Conservation (phyloP, 2,888 invertebrate species). For the Cheilosia soror region DNA sequence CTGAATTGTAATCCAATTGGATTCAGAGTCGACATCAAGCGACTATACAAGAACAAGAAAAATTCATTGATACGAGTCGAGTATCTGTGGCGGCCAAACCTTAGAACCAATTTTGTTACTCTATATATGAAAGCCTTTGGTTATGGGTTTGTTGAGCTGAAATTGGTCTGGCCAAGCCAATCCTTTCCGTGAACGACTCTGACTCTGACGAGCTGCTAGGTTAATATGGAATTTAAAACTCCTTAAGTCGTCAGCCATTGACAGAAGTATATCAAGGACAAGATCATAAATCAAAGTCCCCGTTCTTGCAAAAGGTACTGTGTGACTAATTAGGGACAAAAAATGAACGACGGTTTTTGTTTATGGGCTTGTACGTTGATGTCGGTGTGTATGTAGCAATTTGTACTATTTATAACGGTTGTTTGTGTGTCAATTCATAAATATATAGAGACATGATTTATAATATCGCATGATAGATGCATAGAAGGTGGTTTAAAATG, state of each 20-base stretch:
- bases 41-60: neutral
- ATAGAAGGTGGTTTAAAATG: slow-evolving; percentile 32
- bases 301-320: slow-evolving; percentile 49
- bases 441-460: slow-evolving; percentile 19
- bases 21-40: slow-evolving; percentile 28
- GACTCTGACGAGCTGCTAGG: neutral
- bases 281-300: slow-evolving; percentile 70
- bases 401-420: slow-evolving; percentile 58
- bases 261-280: slow-evolving; percentile 74
- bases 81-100: slow-evolving; percentile 42
- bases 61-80: neutral
- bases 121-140: slow-evolving; percentile 12
- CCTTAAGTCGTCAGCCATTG: slow-evolving; percentile 63
- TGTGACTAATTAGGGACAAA: slow-evolving; percentile 70
- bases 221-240: slow-evolving; percentile 47
- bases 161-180: slow-evolving; percentile 51
- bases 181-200: slow-evolving; percentile 62
- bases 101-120: slow-evolving; percentile 36
- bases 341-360: slow-evolving; percentile 34
- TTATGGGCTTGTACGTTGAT: slow-evolving; percentile 7
- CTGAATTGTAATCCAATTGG: slow-evolving; percentile 31
- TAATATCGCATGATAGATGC: neutral
- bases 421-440: slow-evolving; percentile 43
- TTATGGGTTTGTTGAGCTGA: slow-evolving; percentile 2
- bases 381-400: slow-evolving; percentile 38